Evolutionary conservation across 2,113 vertebrate genomes (phyloP), one percentile per base, ranked within the genome.

Genomic region (Thalassoma bifasciatum): DNA sequence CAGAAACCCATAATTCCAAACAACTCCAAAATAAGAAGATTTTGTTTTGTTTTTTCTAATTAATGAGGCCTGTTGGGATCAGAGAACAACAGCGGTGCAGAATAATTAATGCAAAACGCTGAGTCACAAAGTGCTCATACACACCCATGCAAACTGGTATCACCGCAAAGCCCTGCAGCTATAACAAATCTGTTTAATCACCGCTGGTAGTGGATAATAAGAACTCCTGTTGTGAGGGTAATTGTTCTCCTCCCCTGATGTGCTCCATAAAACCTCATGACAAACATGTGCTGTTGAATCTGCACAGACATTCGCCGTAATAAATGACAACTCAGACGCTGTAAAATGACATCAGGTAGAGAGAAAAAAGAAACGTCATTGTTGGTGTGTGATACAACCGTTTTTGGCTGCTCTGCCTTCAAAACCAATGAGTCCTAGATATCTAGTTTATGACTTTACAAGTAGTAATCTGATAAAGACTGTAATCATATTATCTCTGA

Each of bases 201-300:
- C 46, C 61, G 59, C 74, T 89, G 78, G 72, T 77, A 63, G 76
- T 72, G 84, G 81, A 82, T 87, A 78, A 86, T 67, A 66, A 72
- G 84, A 46, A 75, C 60, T 70, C 86, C 74, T 92, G 84, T 82
- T 87, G 88, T 23, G 65, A 21, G 84, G 77, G 84, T 88, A 87
- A 91, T 86, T 87, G 82, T 80, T 82, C 79, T 60, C 70, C 83
- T 84, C 85, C 79, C 81, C 85, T 69, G 66, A 85, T 66, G 83
- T 82, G 69, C 79, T 79, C 64, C 76, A 77, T 91, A 84, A 83
- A 88, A 47, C 40, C 85, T 87, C 64, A 83, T 77, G 71, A 88
- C 75, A 84, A 92, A 87, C 91, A 89, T 72, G 71, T 82, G 82
- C 23, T 76, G 73, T 52, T 75, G 74, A 89, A 84, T 64, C 85